Evolutionary conservation across 2,113 vertebrate genomes (phyloP), one percentile per base, ranked within the genome.

Genomic region (Myanophis thanlyinensis): DNA sequence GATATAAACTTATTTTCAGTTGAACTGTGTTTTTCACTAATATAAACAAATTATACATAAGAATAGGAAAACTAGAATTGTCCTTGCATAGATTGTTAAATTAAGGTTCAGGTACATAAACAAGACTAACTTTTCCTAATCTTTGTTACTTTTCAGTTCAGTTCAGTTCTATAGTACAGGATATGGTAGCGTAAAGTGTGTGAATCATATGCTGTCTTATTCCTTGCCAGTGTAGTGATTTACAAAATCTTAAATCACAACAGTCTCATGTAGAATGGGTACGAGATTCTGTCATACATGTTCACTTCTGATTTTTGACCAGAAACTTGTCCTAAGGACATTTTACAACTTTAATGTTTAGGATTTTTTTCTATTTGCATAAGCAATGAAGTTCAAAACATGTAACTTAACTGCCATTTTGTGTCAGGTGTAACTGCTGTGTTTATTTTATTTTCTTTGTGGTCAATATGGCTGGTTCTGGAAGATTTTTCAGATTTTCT

Each of bases 361-460:
- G 12, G 15, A 4, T 73, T 53, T 48, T 30, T 8, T 3, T n/a
- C 85, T 85, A 35, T 85, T 48, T 51, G 23, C 49, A 7, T n/a
- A 51, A 89, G 49, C 62, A 84, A 48, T 0, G 20, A 96, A 91
- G 87, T 89, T 93, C 96, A 93, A 95, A 96, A 88, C 3, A 92
- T 94, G 89, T 90, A 95, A 95, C 94, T 40, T 93, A 89, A 73
- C 94, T 92, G 88, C 94, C 95, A 40, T 44, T 40, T 22, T 89
- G 87, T 93, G 10, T 85, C 15, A 46, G 53, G 94, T 62, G 46
- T 95, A 93, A 91, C 53, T 44, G 85, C 18, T 73, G 93, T 93
- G 8, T 46, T 5, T 80, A 80, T 52, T 90, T 89, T 91, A 46
- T 44, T 22, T 88, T 92, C 67, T 23, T 51, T 27, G 73, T 12